A percentile compares a stretch with the other conserved stretches of the same genome.
These are phyloP conservation scores for Bubo blakistoni DNA, from an alignment of 2,113 vertebrate genomes.

Conservation along the genomic window DNA sequence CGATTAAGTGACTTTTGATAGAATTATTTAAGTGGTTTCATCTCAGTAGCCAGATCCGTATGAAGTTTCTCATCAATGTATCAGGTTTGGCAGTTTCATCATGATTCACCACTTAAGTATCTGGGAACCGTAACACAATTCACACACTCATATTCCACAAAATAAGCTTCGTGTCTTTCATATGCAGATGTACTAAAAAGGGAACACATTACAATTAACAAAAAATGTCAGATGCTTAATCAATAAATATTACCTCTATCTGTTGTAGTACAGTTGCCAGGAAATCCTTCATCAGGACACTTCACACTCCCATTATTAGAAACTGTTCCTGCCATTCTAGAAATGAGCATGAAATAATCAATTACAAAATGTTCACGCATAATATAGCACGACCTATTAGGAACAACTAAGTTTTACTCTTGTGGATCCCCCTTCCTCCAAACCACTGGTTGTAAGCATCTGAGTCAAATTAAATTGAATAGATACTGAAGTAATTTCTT, in stretches of 20 bases:
- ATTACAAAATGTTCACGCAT: neutral
- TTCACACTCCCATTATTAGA: neutral
- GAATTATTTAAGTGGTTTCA: neutral
- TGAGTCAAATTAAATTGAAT: neutral
- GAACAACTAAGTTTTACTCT: neutral
- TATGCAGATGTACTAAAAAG: neutral
- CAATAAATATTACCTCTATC: neutral
- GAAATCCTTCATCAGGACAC: neutral
- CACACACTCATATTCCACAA: neutral
- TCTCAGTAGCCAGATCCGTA: slow-evolving; percentile 66
- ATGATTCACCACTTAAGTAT: neutral
- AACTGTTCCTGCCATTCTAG: neutral
- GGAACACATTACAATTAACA: neutral
- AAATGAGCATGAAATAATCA: neutral
- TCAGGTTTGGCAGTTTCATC: slow-evolving; percentile 57
- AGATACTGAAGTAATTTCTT: neutral
- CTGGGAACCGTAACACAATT: neutral
- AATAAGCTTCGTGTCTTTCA: neutral
- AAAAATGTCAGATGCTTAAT: neutral
- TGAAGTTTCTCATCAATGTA: slow-evolving; percentile 13
- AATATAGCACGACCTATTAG: neutral
- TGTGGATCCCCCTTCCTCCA: neutral
- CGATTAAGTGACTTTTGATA: neutral
- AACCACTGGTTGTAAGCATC: neutral
- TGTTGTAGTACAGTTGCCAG: neutral